Evolutionary conservation across 92 coral and sea anemone genomes (phyloP), one percentile per base, ranked within the genome.

Genomic region (Plumapathes pennacea): DNA sequence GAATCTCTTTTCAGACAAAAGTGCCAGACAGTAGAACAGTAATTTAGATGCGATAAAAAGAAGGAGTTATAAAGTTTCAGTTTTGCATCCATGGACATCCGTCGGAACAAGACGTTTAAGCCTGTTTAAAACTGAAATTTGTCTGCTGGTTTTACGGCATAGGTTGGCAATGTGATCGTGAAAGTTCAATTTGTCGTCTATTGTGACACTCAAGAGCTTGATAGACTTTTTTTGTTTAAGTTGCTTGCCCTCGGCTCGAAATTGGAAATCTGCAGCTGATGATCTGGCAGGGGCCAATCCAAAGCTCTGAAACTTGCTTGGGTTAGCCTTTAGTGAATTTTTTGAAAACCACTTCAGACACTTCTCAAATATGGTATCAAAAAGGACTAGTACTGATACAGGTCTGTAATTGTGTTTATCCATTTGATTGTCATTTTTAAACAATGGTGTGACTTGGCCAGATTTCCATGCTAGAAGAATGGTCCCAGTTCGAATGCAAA

Each of bases 271-370:
- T n/a, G 57, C 66, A n/a, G n/a, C n/a, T 43, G 36, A 37, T 37
- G 52, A 47, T 57, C 76, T 57, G n/a, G 66, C 67, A 56, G 76
- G 76, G 45, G 76, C 76, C 38, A 69, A 47, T 26, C 76, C 76
- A 42, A 69, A 52, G 42, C 76, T 69, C 57, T 69, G 76, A 36
- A 56, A 69, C 36, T 55, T 68, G 21, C 41, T 54, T 39, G 66
- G 75, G 33, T 67, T 67, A 18, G 75, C 75, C 65, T 41, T 55
- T 10, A 68, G 76, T 31, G 67, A 68, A 55, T 55, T 56, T 27
- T 56, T 14, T 33, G 38, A 32, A 68, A 68, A 56, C 66, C 67
- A n/a, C n/a, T n/a, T n/a, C n/a, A n/a, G n/a, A n/a, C n/a, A n/a
- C n/a, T n/a, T n/a, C n/a, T n/a, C n/a, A n/a, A n/a, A n/a, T n/a